These are phyloP conservation scores for Etheostoma perlongum DNA, from an alignment of 2,797 vertebrate species.

Conservation along the genomic window DNA sequence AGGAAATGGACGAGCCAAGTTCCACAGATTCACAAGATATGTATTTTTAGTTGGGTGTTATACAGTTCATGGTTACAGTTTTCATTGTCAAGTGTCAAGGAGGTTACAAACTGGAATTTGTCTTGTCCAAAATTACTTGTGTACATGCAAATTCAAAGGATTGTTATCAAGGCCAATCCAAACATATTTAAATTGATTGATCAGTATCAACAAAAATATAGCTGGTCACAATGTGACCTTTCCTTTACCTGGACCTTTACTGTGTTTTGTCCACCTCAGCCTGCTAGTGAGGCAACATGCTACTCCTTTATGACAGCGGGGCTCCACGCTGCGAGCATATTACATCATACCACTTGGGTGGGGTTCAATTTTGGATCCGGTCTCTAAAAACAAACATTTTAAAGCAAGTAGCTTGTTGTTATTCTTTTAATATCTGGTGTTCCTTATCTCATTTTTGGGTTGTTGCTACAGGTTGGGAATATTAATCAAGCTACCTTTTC, in stretches of 20 bases:
- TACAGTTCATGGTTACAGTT: background rate
- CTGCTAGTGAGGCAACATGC: background rate
- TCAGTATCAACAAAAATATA: background rate
- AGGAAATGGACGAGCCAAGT: background rate
- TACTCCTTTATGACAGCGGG: background rate
- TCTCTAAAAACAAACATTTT: background rate
- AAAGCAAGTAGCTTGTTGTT: background rate
- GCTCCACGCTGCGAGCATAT: background rate
- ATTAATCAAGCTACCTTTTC: background rate
- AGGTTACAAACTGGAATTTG: background rate
- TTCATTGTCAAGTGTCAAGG: background rate
- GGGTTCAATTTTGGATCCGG: background rate
- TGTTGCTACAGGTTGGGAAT: background rate
- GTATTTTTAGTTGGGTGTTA: background rate
- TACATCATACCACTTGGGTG: background rate
- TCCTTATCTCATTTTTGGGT: background rate
- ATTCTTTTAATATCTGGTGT: background rate
- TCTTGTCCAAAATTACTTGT: background rate
- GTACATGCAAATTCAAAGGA: background rate
- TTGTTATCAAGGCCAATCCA: background rate
- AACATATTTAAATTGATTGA: background rate
- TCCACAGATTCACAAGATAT: constrained; percentile 1
- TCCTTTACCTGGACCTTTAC: background rate
- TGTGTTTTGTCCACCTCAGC: background rate
- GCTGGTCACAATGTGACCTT: background rate